Conservation (phyloP, 2,113 vertebrate species). For the Eulacestoma nigropectus region DNA sequence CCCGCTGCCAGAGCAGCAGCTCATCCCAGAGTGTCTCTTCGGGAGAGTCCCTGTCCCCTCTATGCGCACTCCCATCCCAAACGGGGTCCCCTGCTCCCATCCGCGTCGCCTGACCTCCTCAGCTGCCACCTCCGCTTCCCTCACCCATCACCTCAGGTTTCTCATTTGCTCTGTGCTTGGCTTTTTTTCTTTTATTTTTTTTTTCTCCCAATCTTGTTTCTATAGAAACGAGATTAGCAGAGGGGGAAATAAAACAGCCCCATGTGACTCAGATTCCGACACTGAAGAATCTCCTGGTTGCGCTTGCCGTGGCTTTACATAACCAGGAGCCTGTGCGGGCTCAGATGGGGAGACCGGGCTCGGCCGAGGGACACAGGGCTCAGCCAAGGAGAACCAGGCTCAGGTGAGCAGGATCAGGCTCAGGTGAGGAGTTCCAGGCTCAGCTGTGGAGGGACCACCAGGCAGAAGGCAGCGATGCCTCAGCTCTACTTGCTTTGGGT, state of each 20-base stretch:
- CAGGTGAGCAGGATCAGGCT: rapidly evolving
- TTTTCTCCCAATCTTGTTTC: slow-evolving; percentile 66
- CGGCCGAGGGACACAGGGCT: neutral
- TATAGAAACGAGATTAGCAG: slow-evolving; percentile 73
- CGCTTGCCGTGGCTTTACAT: slow-evolving; percentile 36
- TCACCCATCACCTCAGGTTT: slow-evolving; percentile 56
- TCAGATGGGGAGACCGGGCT: neutral
- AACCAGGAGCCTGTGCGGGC: neutral
- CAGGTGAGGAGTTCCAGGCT: neutral
- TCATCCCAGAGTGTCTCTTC: neutral
- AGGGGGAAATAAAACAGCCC: slow-evolving; percentile 66
- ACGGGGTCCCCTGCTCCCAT: neutral
- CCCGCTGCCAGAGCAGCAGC: neutral
- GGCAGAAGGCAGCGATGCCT: neutral
- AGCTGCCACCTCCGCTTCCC: slow-evolving; percentile 29
- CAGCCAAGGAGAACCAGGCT: neutral
- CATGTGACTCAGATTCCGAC: slow-evolving; percentile 72
- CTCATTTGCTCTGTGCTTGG: neutral
- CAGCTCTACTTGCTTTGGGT: neutral
- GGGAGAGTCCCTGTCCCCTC: neutral
- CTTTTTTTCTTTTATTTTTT: neutral
- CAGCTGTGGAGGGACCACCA: neutral
- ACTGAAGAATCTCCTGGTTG: slow-evolving; percentile 61
- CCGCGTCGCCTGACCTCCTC: neutral
- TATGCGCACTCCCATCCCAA: neutral